phyloP scores from a whole-genome alignment of 2,888 invertebrate genomes.

The Gymnoscelis rufifasciata region DNA sequence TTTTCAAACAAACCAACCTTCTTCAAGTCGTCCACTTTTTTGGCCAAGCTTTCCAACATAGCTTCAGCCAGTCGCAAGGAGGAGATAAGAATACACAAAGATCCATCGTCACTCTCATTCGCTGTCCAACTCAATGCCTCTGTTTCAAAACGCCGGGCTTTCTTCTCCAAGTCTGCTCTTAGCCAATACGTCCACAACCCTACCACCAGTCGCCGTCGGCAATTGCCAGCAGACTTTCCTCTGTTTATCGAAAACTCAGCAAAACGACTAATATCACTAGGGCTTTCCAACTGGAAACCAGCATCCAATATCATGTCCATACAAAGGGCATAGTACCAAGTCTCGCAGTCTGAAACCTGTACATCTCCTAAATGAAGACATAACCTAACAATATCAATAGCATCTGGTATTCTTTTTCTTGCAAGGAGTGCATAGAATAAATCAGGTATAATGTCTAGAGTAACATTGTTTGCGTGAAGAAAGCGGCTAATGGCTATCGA shows the following conservation, averaged over 20 bases:
- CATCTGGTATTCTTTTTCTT: constrained; percentile 68
- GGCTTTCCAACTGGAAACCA: constrained; percentile 73
- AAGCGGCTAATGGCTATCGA: constrained; percentile 62
- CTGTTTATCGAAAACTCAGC: constrained; percentile 52
- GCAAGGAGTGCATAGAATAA: constrained; percentile 62
- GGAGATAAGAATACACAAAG: constrained; percentile 53
- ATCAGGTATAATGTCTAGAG: constrained; percentile 65
- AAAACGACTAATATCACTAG: constrained; percentile 60
- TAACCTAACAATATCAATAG: constrained; percentile 64
- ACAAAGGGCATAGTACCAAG: constrained; percentile 79
- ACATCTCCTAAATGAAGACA: constrained; percentile 44
- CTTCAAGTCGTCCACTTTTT: constrained; percentile 64
- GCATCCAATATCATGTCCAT: constrained; percentile 79
- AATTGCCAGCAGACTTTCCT: constrained; percentile 42
- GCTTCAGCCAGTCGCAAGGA: constrained; percentile 64
- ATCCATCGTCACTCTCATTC: constrained; percentile 45
- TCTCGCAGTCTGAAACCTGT: constrained; percentile 49
- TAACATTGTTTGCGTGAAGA: constrained; percentile 58
- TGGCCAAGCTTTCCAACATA: constrained; percentile 67
- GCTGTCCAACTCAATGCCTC: constrained; percentile 58
- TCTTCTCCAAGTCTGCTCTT: constrained; percentile 50
- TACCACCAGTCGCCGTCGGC: constrained; percentile 53
- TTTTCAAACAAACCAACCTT: constrained; percentile 51
- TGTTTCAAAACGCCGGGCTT: constrained; percentile 59
- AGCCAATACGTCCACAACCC: constrained; percentile 71